Percentiles rank a stretch among this genome's conserved stretches.
Conservation (phyloP, 2,113 vertebrate genomes). For the Murina feae region DNA sequence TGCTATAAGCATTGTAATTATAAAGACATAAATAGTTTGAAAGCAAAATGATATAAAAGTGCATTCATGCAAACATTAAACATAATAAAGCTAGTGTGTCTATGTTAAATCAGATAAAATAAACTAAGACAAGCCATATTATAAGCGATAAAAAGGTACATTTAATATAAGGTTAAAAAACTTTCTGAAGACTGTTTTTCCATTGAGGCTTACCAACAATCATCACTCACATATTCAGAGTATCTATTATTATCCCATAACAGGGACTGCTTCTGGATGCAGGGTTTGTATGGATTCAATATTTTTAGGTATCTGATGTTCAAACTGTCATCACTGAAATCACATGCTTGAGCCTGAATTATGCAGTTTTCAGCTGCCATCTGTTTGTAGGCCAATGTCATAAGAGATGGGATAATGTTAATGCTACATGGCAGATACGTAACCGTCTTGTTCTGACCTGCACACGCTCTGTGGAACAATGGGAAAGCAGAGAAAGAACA, state of each 20-base stretch:
- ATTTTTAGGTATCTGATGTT: conserved; percentile 11
- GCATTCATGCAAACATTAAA: neutral
- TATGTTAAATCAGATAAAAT: neutral
- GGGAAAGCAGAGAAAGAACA: neutral
- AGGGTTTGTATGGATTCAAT: neutral
- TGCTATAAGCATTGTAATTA: neutral
- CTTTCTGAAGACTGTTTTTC: neutral
- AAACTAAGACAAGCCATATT: neutral
- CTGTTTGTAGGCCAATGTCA: neutral
- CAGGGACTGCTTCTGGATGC: neutral
- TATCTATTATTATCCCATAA: neutral
- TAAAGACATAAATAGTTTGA: neutral
- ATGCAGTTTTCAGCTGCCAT: neutral
- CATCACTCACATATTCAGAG: neutral
- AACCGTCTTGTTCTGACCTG: neutral
- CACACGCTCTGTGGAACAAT: neutral
- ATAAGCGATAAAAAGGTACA: neutral
- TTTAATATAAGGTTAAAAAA: neutral
- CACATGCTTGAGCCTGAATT: neutral
- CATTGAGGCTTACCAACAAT: neutral
- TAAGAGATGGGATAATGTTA: neutral
- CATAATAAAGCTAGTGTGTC: neutral
- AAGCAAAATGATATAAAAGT: neutral
- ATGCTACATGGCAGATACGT: neutral
- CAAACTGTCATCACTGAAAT: neutral